Conservation (phyloP, 1,140 invertebrate genomes). For the Papilio polyxenes region DNA sequence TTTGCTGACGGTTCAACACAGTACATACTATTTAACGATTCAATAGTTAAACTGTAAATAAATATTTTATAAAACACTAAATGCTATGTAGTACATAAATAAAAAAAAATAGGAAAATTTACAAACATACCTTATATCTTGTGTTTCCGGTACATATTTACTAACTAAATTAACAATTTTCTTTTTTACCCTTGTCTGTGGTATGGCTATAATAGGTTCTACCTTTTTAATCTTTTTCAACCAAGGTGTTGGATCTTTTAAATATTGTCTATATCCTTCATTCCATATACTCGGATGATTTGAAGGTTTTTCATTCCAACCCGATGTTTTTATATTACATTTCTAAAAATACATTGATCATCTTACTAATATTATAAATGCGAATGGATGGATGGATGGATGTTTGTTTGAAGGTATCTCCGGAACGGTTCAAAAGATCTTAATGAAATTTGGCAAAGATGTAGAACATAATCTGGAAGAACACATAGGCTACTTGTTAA, state of each 20-base stretch:
- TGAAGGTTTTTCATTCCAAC: slow-evolving; percentile 63
- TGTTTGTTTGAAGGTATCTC: too few relatives aligned
- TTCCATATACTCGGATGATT: slow-evolving; percentile 75
- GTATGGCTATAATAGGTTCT: slow-evolving; percentile 55
- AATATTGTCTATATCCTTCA: slow-evolving; percentile 52
- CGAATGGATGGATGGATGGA: too few relatives aligned
- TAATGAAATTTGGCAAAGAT: too few relatives aligned
- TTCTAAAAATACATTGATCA: slow-evolving; percentile 47
- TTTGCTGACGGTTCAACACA: slow-evolving; percentile 66
- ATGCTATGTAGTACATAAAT: background rate
- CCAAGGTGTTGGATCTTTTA: slow-evolving; percentile 56
- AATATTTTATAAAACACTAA: background rate
- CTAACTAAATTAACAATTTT: slow-evolving; percentile 66
- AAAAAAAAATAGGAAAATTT: background rate
- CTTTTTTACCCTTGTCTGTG: slow-evolving; percentile 55
- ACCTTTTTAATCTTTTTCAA: slow-evolving; percentile 57
- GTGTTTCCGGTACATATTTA: slow-evolving; percentile 70
- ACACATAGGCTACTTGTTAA: too few relatives aligned
- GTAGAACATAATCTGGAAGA: too few relatives aligned
- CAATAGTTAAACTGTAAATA: slow-evolving; percentile 71
- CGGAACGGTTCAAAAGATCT: too few relatives aligned
- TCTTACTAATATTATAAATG: too few relatives aligned
- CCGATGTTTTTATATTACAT: slow-evolving; percentile 54
- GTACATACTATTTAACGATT: slow-evolving; percentile 75
- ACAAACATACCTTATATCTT: slow-evolving; percentile 62